phyloP scores from a whole-genome alignment of 2,797 vertebrate species.

The Ataeniobius toweri region DNA sequence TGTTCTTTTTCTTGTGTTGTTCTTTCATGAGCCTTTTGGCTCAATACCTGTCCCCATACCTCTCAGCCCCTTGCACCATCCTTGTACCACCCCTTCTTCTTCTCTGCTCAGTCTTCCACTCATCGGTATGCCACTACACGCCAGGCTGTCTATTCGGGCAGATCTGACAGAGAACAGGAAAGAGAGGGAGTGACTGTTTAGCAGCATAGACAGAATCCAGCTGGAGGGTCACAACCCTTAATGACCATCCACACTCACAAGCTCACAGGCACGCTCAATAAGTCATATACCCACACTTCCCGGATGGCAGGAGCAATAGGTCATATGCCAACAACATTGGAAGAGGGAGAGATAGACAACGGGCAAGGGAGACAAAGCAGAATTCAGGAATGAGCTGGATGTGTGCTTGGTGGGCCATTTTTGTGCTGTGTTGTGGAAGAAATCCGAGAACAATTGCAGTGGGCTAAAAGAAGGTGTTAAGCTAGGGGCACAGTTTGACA shows the following conservation, averaged over 20 bases:
- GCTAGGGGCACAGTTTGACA: slow-evolving; percentile 41
- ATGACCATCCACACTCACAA: slow-evolving; percentile 57
- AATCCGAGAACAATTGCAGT: slow-evolving; percentile 12
- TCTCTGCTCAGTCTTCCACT: slow-evolving; percentile 45
- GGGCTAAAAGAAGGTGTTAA: slow-evolving; percentile 15
- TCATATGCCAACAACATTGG: slow-evolving; percentile 55
- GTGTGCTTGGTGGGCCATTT: slow-evolving; percentile 44
- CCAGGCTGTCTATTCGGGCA: slow-evolving; percentile 64
- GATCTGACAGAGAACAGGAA: slow-evolving; percentile 48
- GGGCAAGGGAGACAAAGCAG: slow-evolving; percentile 14
- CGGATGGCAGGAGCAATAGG: slow-evolving; percentile 69
- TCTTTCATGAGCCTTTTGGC: slow-evolving; percentile 42
- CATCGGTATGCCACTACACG: slow-evolving; percentile 73
- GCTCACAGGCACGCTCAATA: slow-evolving; percentile 49
- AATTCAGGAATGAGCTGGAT: slow-evolving; percentile 42
- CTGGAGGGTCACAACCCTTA: slow-evolving; percentile 68
- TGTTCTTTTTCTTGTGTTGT: slow-evolving; percentile 37
- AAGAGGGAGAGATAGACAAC: slow-evolving; percentile 17
- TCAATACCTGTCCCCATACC: slow-evolving; percentile 7
- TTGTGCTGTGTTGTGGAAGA: slow-evolving; percentile 37
- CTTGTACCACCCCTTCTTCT: slow-evolving; percentile 21
- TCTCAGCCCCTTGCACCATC: slow-evolving; percentile 22
- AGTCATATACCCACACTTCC: slow-evolving; percentile 62
- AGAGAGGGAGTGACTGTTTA: slow-evolving; percentile 62
- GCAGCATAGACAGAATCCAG: slow-evolving; percentile 68